phyloP scores from a whole-genome alignment of 2,113 vertebrate genomes.

The Oplegnathus fasciatus region DNA sequence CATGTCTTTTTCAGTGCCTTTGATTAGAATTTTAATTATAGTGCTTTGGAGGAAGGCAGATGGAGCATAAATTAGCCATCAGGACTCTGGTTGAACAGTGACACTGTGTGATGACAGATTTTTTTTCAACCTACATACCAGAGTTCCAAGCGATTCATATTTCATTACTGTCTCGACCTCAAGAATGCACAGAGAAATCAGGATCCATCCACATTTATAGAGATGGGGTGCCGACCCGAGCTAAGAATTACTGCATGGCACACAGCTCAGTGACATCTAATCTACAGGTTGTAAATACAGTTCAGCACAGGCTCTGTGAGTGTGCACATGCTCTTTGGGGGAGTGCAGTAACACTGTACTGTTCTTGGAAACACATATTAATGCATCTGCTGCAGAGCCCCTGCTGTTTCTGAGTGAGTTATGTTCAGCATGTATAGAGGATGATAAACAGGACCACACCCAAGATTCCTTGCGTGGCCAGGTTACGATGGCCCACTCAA shows the following conservation, averaged over 20 bases:
- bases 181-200: constrained; percentile 46
- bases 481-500: constrained; percentile 58
- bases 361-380: constrained; percentile 20
- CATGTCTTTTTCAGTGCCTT: constrained; percentile 1
- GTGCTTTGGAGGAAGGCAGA: constrained; percentile 45
- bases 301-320: not conserved
- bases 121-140: constrained; percentile 46
- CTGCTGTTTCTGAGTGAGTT: constrained; percentile 46
- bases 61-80: constrained; percentile 69
- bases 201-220: constrained; percentile 41
- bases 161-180: constrained; percentile 52
- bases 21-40: constrained; percentile 48
- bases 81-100: constrained; percentile 27
- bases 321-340: not conserved
- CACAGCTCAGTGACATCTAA: constrained; percentile 55
- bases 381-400: constrained; percentile 30
- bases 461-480: constrained; percentile 49
- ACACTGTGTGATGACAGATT: constrained; percentile 54
- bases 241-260: constrained; percentile 42
- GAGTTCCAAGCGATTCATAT: constrained; percentile 47
- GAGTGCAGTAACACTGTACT: constrained; percentile 1
- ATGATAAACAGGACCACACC: constrained; percentile 62
- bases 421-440: constrained; percentile 35
- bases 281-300: constrained; percentile 71
- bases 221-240: not conserved